Conservation (phyloP, 2,797 vertebrate species). For the Sphaeramia orbicularis region DNA sequence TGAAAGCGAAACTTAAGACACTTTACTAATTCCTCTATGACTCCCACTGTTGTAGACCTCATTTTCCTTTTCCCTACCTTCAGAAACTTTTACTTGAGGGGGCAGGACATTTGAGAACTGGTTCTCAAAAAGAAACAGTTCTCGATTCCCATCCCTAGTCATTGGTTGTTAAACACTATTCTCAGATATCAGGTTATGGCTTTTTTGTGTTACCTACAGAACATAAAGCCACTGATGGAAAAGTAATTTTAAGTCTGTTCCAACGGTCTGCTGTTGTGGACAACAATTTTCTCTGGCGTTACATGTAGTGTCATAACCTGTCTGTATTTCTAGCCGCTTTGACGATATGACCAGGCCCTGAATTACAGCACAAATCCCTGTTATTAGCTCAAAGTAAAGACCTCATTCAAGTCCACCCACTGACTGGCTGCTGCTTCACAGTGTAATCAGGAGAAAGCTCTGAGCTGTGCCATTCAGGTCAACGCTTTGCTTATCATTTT, state of each 20-base stretch:
- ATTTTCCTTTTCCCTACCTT: too few relatives aligned
- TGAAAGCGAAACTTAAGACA: too few relatives aligned
- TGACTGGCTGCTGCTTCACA: conserved; percentile 58
- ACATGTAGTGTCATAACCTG: conserved; percentile 50
- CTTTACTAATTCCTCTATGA: too few relatives aligned
- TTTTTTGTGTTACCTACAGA: conserved; percentile 1
- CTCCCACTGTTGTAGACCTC: too few relatives aligned
- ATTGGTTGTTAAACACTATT: too few relatives aligned
- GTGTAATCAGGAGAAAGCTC: conserved; percentile 58
- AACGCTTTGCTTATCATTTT: conserved; percentile 59
- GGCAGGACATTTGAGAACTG: too few relatives aligned
- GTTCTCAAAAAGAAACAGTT: too few relatives aligned
- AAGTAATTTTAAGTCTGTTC: conserved; percentile 37
- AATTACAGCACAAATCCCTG: conserved; percentile 65
- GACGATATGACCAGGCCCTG: conserved; percentile 41
- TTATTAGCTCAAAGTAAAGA: conserved; percentile 68
- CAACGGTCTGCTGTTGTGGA: conserved; percentile 6
- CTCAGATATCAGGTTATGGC: background rate
- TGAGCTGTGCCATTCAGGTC: conserved; percentile 64
- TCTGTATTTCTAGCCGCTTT: conserved; percentile 29
- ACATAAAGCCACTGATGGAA: conserved; percentile 34
- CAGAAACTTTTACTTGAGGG: too few relatives aligned
- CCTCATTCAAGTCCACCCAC: conserved; percentile 58
- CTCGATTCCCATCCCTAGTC: too few relatives aligned
- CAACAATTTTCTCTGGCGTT: conserved; percentile 35